Evolutionary conservation across 2,888 invertebrate genomes (phyloP), one percentile per base, ranked within the genome.

Genomic region (Polyommatus iphigenia): DNA sequence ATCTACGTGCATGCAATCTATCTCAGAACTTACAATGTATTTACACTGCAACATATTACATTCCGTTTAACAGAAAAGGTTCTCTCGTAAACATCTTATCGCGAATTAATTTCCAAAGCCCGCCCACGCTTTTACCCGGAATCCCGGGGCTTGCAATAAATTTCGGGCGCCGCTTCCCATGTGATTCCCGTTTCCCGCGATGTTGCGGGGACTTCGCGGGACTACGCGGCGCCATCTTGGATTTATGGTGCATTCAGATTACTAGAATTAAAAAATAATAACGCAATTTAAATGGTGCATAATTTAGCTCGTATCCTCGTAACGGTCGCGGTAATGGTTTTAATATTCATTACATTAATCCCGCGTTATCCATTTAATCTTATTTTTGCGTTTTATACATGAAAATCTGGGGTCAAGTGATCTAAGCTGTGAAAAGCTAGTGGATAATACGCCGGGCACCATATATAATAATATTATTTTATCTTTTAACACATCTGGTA

Each of bases 211-310:
- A 67, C 29, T 13, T 73, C 20, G 75, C 75, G 75, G 75, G 89
- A 83, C 88, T 82, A 82, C 79, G 80, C 80, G 89, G 88, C 89
- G 89, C 88, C 90, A 83, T 79, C 81, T 79, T 78, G 83, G 83
- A 86, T 87, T 86, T 87, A 83, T 83, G 86, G 87, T 86, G 83
- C 78, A 77, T 79, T 78, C 77, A 78, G 79, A 80, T 79, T 78
- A 78, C 71, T 76, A 67, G 78, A 79, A 81, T 80, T 79, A 78
- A 78, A 77, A 79, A 77, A 80, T 79, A 78, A 78, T 50, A 75
- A 41, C 67, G 18, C 67, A 18, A 67, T 32, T 32, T 67, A 67
- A 67, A 67, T 67, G 67, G 15, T 67, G 32, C 32, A 67, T 32
- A 67, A 18, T 67, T 29, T 32, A 67, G 3, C 29, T 15, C 15